A percentile compares a stretch with the other conserved stretches of the same genome.
Conservation (phyloP, 2,888 invertebrate species). For the Epiblema foenella region DNA sequence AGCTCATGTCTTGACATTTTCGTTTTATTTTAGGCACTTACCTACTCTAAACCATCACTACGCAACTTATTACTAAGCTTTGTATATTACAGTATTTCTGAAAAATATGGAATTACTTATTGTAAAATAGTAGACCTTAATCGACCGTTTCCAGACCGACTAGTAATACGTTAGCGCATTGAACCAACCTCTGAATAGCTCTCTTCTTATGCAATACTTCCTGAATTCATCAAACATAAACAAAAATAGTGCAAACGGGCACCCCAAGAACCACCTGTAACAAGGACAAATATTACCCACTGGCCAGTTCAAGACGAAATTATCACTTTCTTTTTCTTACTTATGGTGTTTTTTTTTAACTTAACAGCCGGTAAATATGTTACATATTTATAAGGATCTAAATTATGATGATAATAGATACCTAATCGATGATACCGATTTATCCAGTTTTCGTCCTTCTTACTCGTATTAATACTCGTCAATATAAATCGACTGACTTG, state of each 20-base stretch:
- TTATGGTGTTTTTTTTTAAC: too few relatives aligned
- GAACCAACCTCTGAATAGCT: constrained; percentile 70
- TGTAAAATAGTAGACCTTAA: neutral
- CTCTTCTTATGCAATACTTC: constrained; percentile 86
- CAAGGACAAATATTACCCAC: neutral
- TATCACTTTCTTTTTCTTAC: too few relatives aligned
- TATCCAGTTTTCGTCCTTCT: too few relatives aligned
- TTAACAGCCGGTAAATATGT: too few relatives aligned
- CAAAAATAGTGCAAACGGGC: constrained; percentile 89
- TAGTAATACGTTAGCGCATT: constrained; percentile 71
- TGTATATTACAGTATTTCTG: neutral
- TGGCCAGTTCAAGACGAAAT: neutral
- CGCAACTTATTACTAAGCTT: neutral
- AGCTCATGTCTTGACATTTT: constrained; percentile 45
- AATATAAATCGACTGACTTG: too few relatives aligned
- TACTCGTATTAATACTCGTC: too few relatives aligned
- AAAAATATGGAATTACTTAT: neutral
- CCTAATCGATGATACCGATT: too few relatives aligned
- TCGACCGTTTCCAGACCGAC: neutral
- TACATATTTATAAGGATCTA: too few relatives aligned
- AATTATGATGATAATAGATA: too few relatives aligned
- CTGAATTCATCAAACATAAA: constrained; percentile 90
- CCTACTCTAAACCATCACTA: too few relatives aligned
- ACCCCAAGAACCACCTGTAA: constrained; percentile 88
- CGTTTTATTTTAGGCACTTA: constrained; percentile 46